Conservation (phyloP, 2,797 vertebrate genomes). For the Enteromius mattozi region DNA sequence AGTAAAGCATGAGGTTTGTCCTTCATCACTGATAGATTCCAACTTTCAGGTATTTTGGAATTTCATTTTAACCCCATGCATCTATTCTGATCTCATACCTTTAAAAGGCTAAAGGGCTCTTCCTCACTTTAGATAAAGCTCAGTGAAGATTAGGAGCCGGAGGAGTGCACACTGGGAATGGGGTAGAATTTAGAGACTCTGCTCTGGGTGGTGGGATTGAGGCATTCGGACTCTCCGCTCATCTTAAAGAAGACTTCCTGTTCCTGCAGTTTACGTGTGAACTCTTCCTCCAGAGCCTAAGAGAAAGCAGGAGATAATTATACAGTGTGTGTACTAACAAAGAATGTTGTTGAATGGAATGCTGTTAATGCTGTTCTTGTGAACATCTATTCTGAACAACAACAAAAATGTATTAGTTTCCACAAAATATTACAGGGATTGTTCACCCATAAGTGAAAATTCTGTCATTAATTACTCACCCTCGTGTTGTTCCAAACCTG, state of each 20-base stretch:
- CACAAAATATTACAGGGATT: background rate
- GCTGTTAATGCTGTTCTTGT: background rate
- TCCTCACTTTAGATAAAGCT: slow-evolving; percentile 10
- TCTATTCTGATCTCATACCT: slow-evolving; percentile 34
- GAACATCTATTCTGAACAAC: background rate
- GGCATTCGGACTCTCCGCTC: slow-evolving; percentile 98
- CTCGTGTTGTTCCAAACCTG: no score
- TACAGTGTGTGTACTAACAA: background rate
- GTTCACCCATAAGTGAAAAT: no score
- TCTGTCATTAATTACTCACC: no score
- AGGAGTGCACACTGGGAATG: slow-evolving; percentile 93
- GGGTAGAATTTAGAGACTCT: slow-evolving; percentile 98
- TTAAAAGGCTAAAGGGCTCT: slow-evolving; percentile 25
- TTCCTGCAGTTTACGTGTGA: slow-evolving; percentile 95
- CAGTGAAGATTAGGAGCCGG: slow-evolving; percentile 77
- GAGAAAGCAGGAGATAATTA: slow-evolving; percentile 55
- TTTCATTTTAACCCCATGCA: slow-evolving; percentile 23
- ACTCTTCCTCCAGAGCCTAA: slow-evolving; percentile 96
- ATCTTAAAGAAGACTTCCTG: slow-evolving; percentile 99
- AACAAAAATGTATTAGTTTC: background rate
- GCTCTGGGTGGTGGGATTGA: slow-evolving; percentile 96
- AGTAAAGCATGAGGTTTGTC: slow-evolving; percentile 41
- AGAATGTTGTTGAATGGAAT: background rate
- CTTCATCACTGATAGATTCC: slow-evolving; percentile 29
- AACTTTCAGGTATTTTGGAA: slow-evolving; percentile 18